A percentile compares a stretch with the other conserved stretches of the same genome.
These are phyloP conservation scores for Aphis craccivora DNA, from an alignment of 1,140 invertebrate genomes.

Conservation along the genomic window DNA sequence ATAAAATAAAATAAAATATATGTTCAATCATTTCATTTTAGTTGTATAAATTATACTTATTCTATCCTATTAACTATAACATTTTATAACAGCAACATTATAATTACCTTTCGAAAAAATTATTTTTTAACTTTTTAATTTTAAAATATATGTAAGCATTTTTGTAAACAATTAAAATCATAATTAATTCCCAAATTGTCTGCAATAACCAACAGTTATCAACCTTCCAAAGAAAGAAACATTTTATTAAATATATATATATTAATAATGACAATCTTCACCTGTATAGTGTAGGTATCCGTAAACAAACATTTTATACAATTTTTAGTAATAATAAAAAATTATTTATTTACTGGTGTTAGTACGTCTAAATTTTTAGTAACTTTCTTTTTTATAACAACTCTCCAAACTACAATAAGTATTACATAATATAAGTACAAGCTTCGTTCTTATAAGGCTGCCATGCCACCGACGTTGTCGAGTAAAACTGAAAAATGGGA, in stretches of 20 bases:
- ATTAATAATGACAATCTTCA: background rate
- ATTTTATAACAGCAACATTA: background rate
- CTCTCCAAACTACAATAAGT: background rate
- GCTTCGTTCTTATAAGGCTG: background rate
- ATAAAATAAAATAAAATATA: background rate
- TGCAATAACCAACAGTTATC: background rate
- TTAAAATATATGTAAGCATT: background rate
- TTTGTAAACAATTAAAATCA: background rate
- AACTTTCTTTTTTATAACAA: background rate
- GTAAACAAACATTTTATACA: too few relatives aligned
- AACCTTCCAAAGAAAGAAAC: background rate
- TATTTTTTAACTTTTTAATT: background rate
- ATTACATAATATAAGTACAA: background rate
- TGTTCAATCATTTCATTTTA: background rate
- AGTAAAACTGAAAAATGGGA: slow-evolving; percentile 7
- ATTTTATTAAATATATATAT: too few relatives aligned
- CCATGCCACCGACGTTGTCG: background rate
- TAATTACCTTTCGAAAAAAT: background rate
- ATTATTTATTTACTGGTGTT: background rate
- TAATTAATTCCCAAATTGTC: background rate
- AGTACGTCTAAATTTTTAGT: background rate
- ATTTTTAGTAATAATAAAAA: background rate
- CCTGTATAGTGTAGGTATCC: background rate
- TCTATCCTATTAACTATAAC: background rate
- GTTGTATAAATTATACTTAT: background rate